Evolutionary conservation across 1,140 invertebrate species (phyloP), one percentile per base, ranked within the genome.

Genomic region (Ericerus pela): DNA sequence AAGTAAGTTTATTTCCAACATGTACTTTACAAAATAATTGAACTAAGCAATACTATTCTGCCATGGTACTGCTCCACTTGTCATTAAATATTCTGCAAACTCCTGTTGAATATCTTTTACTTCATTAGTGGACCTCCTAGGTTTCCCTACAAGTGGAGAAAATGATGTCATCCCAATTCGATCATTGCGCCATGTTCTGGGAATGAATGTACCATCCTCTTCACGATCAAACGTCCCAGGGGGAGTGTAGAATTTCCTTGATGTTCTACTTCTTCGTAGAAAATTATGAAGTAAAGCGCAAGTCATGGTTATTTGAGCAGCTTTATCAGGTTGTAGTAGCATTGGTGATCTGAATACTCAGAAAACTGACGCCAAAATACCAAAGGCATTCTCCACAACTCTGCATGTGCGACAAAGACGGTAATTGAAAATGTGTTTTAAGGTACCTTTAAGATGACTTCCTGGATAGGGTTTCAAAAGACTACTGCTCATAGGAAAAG

Each of bases 311-410:
- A 58, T 36, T 37, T 36, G n/a, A n/a, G 38, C 37, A 36, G 37
- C 36, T 8, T 55, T 58, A 55, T 58, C 57, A 43, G 57, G 57
- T 54, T 58, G 37, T 55, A 55, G 53, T n/a, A 41, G 52, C n/a
- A 58, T 33, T 26, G 51, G 51, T 60, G 55, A 55, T 51, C 53
- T 55, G 16, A 43, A 53, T 51, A 58, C 51, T 53, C 59, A 51
- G 41, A 61, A 61, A 24, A 52, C 41, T 27, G 51, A 51, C 22
- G 38, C 16, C 24, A 60, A 16, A 27, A 70, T 68, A 8, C 68
- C 67, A 62, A 71, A 71, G 12, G 63, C 62, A 60, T 72, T 70
- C 57, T 72, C 69, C 10, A 68, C 58, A 10, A 67, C 64, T 52
- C 63, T 57, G 31, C 64, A 47, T 6, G 59, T 62, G 30, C 62